Conservation (phyloP, 2,797 vertebrate species). For the Enoplosus armatus region DNA sequence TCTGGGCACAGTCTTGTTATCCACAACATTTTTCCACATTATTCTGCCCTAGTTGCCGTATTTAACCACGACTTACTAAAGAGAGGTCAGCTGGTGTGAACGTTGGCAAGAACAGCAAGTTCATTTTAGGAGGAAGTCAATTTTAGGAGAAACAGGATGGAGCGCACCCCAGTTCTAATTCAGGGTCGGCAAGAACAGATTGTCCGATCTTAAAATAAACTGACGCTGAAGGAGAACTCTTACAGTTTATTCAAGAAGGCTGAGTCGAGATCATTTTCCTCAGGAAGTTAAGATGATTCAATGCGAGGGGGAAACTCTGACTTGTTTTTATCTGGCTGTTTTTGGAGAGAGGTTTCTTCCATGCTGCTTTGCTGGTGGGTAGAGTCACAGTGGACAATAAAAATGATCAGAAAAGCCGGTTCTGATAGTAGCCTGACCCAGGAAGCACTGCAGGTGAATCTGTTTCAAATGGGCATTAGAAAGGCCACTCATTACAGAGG, state of each 20-base stretch:
- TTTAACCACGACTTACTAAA: slow-evolving; percentile 30
- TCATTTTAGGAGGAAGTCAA: slow-evolving; percentile 19
- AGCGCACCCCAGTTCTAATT: slow-evolving; percentile 18
- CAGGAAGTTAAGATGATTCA: background rate
- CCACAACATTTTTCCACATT: slow-evolving; percentile 26
- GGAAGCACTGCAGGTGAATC: background rate
- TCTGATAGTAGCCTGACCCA: background rate
- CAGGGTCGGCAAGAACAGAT: slow-evolving; percentile 16
- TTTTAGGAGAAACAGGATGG: slow-evolving; percentile 23
- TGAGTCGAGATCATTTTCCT: background rate
- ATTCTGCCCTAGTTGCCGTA: slow-evolving; percentile 57
- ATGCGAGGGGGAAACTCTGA: slow-evolving; percentile 2
- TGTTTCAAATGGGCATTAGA: background rate
- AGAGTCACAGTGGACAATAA: background rate
- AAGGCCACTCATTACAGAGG: background rate
- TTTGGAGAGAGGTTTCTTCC: background rate
- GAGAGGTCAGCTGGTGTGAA: slow-evolving; percentile 24
- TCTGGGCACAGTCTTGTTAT: background rate
- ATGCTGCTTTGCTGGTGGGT: background rate
- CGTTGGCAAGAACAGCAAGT: background rate
- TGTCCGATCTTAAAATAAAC: slow-evolving; percentile 29
- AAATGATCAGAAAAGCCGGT: background rate
- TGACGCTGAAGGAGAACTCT: slow-evolving; percentile 3
- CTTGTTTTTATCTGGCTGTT: background rate
- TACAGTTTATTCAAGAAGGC: background rate